Conservation (phyloP, 2,888 invertebrate species). For the Amphiduros pacificus region DNA sequence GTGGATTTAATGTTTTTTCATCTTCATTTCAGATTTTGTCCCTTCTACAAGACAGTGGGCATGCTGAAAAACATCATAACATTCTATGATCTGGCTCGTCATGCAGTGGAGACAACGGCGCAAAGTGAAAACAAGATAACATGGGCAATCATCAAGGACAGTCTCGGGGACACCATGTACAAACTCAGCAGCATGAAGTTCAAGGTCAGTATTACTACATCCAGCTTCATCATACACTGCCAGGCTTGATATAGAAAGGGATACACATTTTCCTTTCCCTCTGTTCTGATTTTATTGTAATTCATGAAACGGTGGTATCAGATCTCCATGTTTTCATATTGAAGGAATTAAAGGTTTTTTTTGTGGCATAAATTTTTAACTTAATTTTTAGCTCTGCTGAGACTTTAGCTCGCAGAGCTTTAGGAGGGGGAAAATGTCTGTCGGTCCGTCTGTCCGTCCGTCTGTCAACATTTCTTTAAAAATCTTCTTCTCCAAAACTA, state of each 20-base stretch:
- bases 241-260: neutral
- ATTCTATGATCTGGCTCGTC: conserved; percentile 97
- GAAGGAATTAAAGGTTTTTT: no score
- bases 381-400: no score
- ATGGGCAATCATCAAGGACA: conserved; percentile 95
- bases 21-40: conserved; percentile 78
- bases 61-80: conserved; percentile 98
- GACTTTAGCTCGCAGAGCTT: no score
- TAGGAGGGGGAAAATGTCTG: no score
- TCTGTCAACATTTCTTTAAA: no score
- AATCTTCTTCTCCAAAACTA: no score
- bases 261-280: no score
- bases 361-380: no score
- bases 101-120: conserved; percentile 96
- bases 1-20: neutral
- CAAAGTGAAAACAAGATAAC: conserved; percentile 99
- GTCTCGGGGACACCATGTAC: conserved; percentile 92
- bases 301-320: no score
- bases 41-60: conserved; percentile 99
- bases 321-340: no score
- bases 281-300: no score
- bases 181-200: conserved; percentile 99
- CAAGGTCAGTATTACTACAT: conserved; percentile 69
- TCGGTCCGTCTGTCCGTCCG: no score
- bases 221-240: neutral